phyloP scores from a whole-genome alignment of 2,888 invertebrate species.

The Spatulosminthurus flaviceps region DNA sequence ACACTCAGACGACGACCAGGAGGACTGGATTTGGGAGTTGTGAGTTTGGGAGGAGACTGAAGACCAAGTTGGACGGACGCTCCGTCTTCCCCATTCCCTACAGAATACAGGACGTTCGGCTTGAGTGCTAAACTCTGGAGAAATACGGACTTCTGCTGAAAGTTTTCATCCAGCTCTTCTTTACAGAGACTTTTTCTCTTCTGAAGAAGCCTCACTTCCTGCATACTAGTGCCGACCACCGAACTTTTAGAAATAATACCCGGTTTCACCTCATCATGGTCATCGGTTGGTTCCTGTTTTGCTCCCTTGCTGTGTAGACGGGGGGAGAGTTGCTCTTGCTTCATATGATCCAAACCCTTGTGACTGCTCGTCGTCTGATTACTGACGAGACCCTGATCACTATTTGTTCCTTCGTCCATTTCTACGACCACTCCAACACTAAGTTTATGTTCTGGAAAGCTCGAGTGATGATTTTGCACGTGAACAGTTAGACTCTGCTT shows the following conservation, averaged over 20 bases:
- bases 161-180: conserved; percentile 37
- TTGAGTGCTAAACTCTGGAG: conserved; percentile 47
- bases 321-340: conserved; percentile 24
- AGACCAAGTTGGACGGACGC: conserved; percentile 21
- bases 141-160: conserved; percentile 48
- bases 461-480: conserved; percentile 71
- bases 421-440: conserved; percentile 12
- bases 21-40: conserved; percentile 30
- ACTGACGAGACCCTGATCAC: neutral
- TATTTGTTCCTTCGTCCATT: neutral
- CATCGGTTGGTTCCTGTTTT: conserved; percentile 29
- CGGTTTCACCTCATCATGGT: conserved; percentile 15
- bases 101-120: conserved; percentile 42
- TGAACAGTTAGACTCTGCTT: conserved; percentile 91
- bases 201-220: conserved; percentile 11
- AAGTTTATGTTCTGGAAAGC: conserved; percentile 35
- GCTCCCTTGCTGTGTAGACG: neutral
- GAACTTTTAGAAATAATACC: neutral
- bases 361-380: neutral
- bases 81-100: conserved; percentile 21
- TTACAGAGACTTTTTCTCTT: neutral
- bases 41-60: neutral
- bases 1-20: conserved; percentile 42
- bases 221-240: neutral
- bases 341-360: neutral